These are phyloP conservation scores for Coleophora flavipennella DNA, from an alignment of 2,888 invertebrate genomes.

Conservation along the genomic window DNA sequence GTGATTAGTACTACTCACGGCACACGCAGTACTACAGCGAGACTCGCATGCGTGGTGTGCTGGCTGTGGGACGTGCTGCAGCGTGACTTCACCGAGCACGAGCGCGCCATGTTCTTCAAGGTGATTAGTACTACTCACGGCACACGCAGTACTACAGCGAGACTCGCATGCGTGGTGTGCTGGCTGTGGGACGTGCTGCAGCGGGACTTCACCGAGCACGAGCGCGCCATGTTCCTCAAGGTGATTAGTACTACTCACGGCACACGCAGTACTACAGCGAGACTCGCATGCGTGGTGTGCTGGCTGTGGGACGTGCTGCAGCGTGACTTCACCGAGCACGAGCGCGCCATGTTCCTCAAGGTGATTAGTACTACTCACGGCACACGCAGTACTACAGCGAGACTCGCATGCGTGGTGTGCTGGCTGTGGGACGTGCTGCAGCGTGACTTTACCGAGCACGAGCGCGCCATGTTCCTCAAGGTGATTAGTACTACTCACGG, in stretches of 20 bases:
- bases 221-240: no score
- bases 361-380: constrained; percentile 81
- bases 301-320: no score
- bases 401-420: constrained; percentile 97
- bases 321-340: no score
- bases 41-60: constrained; percentile 97
- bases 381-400: constrained; percentile 99
- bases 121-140: constrained; percentile 37
- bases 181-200: no score
- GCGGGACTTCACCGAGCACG: no score
- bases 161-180: no score
- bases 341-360: no score
- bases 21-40: constrained; percentile 99
- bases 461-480: constrained; percentile 95
- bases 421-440: constrained; percentile 99
- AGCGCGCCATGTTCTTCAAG: constrained; percentile 95
- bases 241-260: no score
- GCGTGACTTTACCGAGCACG: constrained; percentile 93
- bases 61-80: constrained; percentile 99
- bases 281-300: no score
- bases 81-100: constrained; percentile 93
- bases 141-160: no score
- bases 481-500: constrained; percentile 54
- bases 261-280: no score
- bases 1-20: no score